These are phyloP conservation scores for Sphecodes monilicornis DNA, from an alignment of 2,888 invertebrate species.

Conservation along the genomic window DNA sequence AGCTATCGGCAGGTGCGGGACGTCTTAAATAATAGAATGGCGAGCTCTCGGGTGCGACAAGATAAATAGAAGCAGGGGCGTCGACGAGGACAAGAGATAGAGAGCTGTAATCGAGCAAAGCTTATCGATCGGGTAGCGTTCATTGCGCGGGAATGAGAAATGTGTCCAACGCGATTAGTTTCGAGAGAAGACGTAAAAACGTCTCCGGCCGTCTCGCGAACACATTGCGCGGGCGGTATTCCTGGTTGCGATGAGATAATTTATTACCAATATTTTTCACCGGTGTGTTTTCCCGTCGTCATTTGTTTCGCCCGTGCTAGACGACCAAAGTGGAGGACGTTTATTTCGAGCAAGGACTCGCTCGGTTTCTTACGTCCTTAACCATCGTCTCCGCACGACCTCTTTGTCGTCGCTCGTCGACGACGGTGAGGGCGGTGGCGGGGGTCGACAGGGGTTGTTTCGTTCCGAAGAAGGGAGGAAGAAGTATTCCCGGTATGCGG, in stretches of 20 bases:
- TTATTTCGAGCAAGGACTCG: slow-evolving; percentile 49
- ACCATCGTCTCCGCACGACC: slow-evolving; percentile 37
- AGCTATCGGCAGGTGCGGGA: background rate
- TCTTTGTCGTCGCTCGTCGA: slow-evolving; percentile 14
- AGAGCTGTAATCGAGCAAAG: slow-evolving; percentile 3
- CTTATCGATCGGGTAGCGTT: slow-evolving; percentile 1
- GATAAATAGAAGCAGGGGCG: slow-evolving; percentile 2
- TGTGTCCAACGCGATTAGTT: slow-evolving; percentile 29
- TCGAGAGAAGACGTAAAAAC: slow-evolving; percentile 41
- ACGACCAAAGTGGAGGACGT: slow-evolving; percentile 48
- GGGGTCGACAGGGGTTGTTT: slow-evolving; percentile 34
- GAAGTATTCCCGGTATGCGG: slow-evolving; percentile 76
- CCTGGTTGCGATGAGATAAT: slow-evolving; percentile 41
- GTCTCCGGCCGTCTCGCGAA: slow-evolving; percentile 12
- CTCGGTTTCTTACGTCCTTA: slow-evolving; percentile 51
- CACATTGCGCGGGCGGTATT: slow-evolving; percentile 21
- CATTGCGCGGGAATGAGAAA: slow-evolving; percentile 4
- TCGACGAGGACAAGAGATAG: background rate
- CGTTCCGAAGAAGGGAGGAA: slow-evolving; percentile 40
- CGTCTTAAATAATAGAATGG: background rate
- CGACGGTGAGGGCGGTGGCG: background rate
- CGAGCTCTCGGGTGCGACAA: background rate
- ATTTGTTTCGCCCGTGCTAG: slow-evolving; percentile 45
- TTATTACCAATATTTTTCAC: slow-evolving; percentile 59
- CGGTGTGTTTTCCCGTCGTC: slow-evolving; percentile 45